phyloP scores from a whole-genome alignment of 2,797 vertebrate genomes.

The Eurystomus glaucurus region DNA sequence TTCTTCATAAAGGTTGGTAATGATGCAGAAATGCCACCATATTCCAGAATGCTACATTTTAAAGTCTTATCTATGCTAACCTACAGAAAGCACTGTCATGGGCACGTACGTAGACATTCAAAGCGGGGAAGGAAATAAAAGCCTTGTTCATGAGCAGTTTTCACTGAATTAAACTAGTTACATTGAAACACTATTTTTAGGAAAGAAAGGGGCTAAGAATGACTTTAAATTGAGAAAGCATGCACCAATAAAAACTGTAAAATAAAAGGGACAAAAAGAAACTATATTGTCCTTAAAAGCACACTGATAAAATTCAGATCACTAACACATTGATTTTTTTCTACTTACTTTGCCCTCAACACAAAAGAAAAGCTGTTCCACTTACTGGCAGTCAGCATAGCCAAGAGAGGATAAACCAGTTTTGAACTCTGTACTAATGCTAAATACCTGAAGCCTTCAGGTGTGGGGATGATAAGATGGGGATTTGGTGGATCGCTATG shows the following conservation, averaged over 20 bases:
- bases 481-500: conserved; percentile 98
- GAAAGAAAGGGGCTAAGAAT: not conserved
- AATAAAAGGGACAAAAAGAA: not conserved
- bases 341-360: not conserved
- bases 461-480: conserved; percentile 93
- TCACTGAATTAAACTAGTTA: not conserved
- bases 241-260: not conserved
- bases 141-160: not conserved
- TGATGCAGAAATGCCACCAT: conserved; percentile 68
- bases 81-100: not conserved
- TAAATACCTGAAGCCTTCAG: conserved; percentile 95
- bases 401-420: not conserved
- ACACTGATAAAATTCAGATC: not conserved
- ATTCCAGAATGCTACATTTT: not conserved
- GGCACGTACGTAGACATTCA: not conserved
- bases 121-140: not conserved
- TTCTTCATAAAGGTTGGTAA: not conserved
- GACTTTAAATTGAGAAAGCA: conserved; percentile 3
- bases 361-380: not conserved
- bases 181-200: not conserved
- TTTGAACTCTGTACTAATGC: not conserved
- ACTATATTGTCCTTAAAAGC: not conserved
- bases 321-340: not conserved
- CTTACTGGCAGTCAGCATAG: not conserved
- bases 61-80: not conserved